phyloP scores from a whole-genome alignment of 2,797 vertebrate genomes.

The Oceanodroma leucorhoa region DNA sequence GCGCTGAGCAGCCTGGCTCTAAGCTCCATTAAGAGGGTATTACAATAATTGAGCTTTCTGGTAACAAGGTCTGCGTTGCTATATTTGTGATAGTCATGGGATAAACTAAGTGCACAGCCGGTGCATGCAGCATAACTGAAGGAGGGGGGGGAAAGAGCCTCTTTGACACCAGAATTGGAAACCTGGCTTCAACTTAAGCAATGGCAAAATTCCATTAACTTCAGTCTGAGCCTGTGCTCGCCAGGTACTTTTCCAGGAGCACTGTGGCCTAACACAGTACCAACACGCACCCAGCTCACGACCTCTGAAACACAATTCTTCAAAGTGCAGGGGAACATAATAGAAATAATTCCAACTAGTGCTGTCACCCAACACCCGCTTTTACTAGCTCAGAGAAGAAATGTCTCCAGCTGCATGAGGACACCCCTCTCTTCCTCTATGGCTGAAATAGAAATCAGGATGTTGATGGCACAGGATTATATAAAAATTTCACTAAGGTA shows the following conservation, averaged over 20 bases:
- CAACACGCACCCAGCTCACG: not conserved
- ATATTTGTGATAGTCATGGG: conserved; percentile 19
- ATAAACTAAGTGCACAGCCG: not conserved
- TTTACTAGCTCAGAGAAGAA: not conserved
- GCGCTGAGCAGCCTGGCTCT: not conserved
- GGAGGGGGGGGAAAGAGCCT: not conserved
- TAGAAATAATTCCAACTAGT: not conserved
- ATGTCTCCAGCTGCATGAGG: not conserved
- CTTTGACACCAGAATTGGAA: not conserved
- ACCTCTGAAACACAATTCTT: not conserved
- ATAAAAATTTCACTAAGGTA: not conserved
- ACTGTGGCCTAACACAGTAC: not conserved
- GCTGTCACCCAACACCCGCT: accelerated
- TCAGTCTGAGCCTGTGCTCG: not conserved
- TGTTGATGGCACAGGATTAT: not conserved
- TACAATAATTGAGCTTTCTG: conserved; percentile 38
- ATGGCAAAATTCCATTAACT: not conserved
- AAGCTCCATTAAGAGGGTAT: not conserved
- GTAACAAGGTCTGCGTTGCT: not conserved
- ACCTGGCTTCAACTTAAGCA: not conserved
- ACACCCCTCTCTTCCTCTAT: not conserved
- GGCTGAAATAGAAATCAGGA: not conserved
- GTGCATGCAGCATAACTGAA: not conserved
- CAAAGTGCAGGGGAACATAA: not conserved
- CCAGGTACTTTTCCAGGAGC: not conserved